phyloP scores from a whole-genome alignment of 2,797 vertebrate genomes.

The Sebastes minor region DNA sequence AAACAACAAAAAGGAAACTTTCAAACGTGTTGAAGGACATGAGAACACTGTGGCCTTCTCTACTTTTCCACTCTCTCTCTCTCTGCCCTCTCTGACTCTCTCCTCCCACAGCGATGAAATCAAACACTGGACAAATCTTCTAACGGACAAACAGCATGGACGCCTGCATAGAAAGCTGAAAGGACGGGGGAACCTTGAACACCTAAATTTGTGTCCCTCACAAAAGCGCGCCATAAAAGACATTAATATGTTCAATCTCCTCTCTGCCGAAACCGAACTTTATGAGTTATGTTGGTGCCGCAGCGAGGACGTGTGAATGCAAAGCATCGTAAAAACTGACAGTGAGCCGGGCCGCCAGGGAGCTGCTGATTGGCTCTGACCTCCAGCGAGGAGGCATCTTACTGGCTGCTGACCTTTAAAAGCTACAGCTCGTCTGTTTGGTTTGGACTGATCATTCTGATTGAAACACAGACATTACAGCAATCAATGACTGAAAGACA shows the following conservation, averaged over 20 bases:
- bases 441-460: slow-evolving; percentile 1
- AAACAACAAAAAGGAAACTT: slow-evolving; percentile 25
- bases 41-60: not conserved
- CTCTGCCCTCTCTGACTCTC: not conserved
- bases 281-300: slow-evolving; percentile 27
- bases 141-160: not conserved
- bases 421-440: not conserved
- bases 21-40: slow-evolving; percentile 16
- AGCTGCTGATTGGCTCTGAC: slow-evolving; percentile 63
- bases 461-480: slow-evolving; percentile 23
- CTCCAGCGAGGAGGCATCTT: slow-evolving; percentile 19
- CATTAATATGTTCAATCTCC: slow-evolving; percentile 36
- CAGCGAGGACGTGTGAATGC: not conserved
- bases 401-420: slow-evolving; percentile 59
- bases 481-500: slow-evolving; percentile 25
- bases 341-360: not conserved
- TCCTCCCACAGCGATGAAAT: slow-evolving; percentile 7
- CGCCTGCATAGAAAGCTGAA: not conserved
- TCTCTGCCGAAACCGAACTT: slow-evolving; percentile 8
- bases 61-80: not conserved
- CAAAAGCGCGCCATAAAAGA: slow-evolving; percentile 36
- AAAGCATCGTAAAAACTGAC: slow-evolving; percentile 37
- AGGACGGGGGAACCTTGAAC: slow-evolving; percentile 31
- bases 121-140: slow-evolving; percentile 17
- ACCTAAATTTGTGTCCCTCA: slow-evolving; percentile 19